Percentiles rank a stretch among this genome's conserved stretches.
phyloP scores from a whole-genome alignment of 2,113 vertebrate genomes.

The Lepidothrix coronata region DNA sequence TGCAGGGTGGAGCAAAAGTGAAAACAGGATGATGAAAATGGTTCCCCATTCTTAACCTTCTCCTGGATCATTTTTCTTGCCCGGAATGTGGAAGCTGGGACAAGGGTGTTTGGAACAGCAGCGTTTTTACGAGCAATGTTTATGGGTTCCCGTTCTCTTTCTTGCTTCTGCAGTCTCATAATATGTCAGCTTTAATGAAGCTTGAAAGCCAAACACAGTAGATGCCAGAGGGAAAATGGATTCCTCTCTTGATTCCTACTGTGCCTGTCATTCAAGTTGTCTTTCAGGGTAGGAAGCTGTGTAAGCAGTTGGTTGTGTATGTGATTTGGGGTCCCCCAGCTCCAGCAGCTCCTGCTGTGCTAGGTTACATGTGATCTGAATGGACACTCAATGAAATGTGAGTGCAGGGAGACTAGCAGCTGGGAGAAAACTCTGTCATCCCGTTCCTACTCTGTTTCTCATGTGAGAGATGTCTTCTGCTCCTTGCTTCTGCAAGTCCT shows the following conservation, averaged over 20 bases:
- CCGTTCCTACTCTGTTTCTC: background rate
- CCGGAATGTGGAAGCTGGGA: background rate
- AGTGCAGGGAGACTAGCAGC: background rate
- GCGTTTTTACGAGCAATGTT: background rate
- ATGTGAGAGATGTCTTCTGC: background rate
- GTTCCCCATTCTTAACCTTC: background rate
- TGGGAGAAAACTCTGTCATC: background rate
- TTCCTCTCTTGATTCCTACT: background rate
- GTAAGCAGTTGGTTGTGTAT: background rate
- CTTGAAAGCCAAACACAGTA: background rate
- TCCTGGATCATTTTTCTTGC: background rate
- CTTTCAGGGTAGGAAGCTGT: background rate
- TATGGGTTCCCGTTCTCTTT: background rate
- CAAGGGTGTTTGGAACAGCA: background rate
- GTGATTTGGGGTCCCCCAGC: background rate
- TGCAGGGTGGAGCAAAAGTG: background rate
- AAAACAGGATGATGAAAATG: background rate
- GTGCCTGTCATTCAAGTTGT: background rate
- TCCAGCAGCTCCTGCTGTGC: background rate
- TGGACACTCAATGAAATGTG: background rate
- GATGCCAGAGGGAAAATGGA: background rate
- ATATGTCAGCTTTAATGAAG: background rate
- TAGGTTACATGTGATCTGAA: background rate
- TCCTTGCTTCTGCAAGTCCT: background rate
- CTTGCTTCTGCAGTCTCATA: background rate